A percentile compares a stretch with the other conserved stretches of the same genome.
Conservation (phyloP, 2,888 invertebrate species). For the Eupeodes luniger region DNA sequence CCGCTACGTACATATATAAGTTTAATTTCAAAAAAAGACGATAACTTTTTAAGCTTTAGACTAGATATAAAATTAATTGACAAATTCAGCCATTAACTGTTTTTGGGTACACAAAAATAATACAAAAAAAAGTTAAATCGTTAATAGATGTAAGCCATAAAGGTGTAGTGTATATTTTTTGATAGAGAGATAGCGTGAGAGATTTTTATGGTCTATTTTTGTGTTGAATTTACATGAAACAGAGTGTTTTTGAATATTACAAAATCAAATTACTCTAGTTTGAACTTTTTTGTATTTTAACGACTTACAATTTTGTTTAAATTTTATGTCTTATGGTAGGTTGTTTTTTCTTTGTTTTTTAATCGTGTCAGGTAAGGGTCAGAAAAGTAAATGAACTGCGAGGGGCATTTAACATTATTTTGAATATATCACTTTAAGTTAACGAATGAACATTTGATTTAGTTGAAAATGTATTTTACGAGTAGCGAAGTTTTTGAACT, state of each 20-base stretch:
- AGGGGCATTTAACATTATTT: not conserved
- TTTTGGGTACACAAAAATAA: not conserved
- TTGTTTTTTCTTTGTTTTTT: too few species aligned
- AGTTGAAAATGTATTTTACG: not conserved
- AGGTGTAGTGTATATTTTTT: too few species aligned
- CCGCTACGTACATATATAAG: not conserved
- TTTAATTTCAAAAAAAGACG: not conserved
- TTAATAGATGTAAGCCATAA: not conserved
- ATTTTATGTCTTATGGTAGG: not conserved
- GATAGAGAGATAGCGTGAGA: not conserved
- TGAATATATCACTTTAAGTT: not conserved
- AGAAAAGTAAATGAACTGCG: not conserved
- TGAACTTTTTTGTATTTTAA: not conserved
- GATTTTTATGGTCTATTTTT: conserved; percentile 2
- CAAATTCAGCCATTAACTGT: conserved; percentile 19
- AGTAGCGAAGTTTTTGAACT: not conserved
- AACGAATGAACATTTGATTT: not conserved
- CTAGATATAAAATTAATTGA: conserved; percentile 22
- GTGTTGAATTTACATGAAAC: not conserved
- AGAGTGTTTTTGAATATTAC: conserved; percentile 12
- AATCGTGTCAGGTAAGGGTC: not conserved
- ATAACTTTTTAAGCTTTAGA: conserved; percentile 12
- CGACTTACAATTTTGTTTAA: conserved; percentile 1
- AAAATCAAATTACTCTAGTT: conserved; percentile 23
- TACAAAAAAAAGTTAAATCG: not conserved